Conservation (phyloP, 2,113 vertebrate genomes). For the Platanista minor region DNA sequence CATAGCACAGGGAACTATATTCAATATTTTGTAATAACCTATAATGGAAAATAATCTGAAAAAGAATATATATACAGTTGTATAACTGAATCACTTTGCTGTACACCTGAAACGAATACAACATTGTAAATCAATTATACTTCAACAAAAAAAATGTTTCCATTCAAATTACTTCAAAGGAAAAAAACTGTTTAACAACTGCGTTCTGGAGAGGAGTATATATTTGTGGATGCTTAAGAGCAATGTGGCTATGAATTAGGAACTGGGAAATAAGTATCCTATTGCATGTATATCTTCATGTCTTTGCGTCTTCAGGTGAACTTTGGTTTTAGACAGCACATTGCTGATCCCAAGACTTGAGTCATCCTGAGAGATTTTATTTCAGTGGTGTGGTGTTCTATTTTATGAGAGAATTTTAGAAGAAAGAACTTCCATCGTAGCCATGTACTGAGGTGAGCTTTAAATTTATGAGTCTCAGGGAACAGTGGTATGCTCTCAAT, state of each 20-base stretch:
- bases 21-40: background rate
- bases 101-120: background rate
- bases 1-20: background rate
- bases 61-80: background rate
- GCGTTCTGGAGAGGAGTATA: background rate
- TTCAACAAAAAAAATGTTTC: background rate
- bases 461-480: background rate
- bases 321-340: background rate
- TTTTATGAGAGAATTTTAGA: background rate
- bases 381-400: background rate
- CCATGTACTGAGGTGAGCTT: background rate
- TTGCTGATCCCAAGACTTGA: background rate
- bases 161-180: background rate
- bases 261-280: background rate
- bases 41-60: background rate
- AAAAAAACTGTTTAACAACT: background rate
- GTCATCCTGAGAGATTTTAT: background rate
- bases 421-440: background rate
- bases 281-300: fast-evolving
- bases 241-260: background rate
- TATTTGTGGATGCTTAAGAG: background rate
- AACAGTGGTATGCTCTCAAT: background rate
- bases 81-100: background rate
- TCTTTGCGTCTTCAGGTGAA: background rate
- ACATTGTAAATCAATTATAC: background rate